phyloP scores from a whole-genome alignment of 2,113 vertebrate species.

The Oreotragus oreotragus region DNA sequence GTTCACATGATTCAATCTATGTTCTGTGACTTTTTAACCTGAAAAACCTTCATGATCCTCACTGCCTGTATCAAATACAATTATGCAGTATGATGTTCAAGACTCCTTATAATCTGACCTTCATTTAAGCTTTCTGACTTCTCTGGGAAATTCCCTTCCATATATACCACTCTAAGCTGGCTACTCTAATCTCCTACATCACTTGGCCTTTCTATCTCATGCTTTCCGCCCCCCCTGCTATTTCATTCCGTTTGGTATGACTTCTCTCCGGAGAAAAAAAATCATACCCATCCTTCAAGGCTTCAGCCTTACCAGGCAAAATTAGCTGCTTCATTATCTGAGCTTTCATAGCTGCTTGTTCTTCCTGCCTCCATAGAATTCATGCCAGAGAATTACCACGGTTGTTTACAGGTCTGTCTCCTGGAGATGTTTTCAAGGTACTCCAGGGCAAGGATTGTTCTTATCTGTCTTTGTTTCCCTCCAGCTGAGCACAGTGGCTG shows the following conservation, averaged over 20 bases:
- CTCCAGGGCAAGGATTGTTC: neutral
- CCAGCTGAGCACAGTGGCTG: neutral
- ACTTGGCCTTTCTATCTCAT: neutral
- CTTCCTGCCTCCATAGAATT: neutral
- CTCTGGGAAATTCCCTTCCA: neutral
- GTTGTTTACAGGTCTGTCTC: constrained; percentile 13
- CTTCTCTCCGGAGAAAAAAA: constrained; percentile 34
- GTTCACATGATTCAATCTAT: neutral
- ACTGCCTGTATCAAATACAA: neutral
- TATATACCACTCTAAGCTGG: neutral
- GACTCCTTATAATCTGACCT: neutral
- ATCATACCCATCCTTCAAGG: constrained; percentile 16
- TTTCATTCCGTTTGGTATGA: neutral
- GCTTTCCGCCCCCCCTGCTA: neutral
- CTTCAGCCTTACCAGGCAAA: constrained; percentile 17
- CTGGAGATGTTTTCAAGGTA: constrained; percentile 1
- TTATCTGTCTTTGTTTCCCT: constrained; percentile 39
- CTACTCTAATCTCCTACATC: neutral
- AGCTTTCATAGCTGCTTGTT: neutral
- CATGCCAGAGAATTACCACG: neutral
- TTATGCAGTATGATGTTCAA: neutral
- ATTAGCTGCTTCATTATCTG: neutral
- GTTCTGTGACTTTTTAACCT: neutral
- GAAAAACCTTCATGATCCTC: neutral
- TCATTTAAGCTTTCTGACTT: neutral